Base-by-base conservation (phyloP, 2,797 vertebrate species). In the Prionace glauca region DNA sequence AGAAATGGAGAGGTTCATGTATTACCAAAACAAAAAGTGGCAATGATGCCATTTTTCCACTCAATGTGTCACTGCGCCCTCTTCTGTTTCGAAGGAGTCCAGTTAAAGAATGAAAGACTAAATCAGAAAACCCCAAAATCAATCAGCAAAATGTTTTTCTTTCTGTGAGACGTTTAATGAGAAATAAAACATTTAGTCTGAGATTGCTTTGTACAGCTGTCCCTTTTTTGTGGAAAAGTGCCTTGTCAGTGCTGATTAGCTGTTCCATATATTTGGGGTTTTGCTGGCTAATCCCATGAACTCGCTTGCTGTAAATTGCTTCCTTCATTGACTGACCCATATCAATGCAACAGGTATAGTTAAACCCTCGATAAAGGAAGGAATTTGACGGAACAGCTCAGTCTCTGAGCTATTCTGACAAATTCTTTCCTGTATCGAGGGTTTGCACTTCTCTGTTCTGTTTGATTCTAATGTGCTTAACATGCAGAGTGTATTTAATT, bases 401-500 rank as follows among this genome's bases (percentile, higher is more conserved):
- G 10, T 9, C 32, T 92, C 65, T 29, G 36, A 69, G 88, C 90
- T 36, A 56, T 56, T 56, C 50, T 56, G 50, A 56, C 50, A 56
- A 56, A 56, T 56, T 56, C 50, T 56, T 56, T 56, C 50, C 50
- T 56, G 50, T 56, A 56, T 56, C 50, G 50, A 56, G 50, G 50
- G 11, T 62, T 60, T 62, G 32, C 56, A 60, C 9, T 92, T 67
- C 20, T 22, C 29, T 67, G 16, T 69, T 41, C 36, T 69, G 41
- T 69, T 36, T 69, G 8, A 20, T 18, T 20, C 9, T 67, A 69
- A 67, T 92, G 62, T 69, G 90, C 24, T 67, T 22, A 69, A 92
- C n/a, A 92, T n/a, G 20, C 90, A 92, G n/a, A 92, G 22, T 92
- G 62, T 92, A 92, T 41, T 41, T 69, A 67, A 92, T 92, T 92